Evolutionary conservation across 2,797 vertebrate genomes (phyloP).

Genomic region (Setipinna tenuifilis): DNA sequence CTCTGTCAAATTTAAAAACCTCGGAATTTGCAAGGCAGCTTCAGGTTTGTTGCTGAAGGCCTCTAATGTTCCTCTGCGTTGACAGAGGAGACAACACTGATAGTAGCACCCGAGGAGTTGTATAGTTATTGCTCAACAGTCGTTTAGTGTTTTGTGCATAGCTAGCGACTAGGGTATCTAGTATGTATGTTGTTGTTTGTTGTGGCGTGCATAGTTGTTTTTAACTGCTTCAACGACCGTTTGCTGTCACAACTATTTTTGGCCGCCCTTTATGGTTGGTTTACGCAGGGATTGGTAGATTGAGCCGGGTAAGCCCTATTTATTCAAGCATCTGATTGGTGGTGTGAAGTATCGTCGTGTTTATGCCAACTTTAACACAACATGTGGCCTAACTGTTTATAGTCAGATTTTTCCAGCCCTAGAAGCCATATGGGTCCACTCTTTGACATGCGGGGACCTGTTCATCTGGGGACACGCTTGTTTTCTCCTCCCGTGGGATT

Average conservation of each 20-base stretch:
- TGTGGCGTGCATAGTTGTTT: neutral
- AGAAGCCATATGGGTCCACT: neutral
- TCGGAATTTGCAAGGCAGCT: conserved; percentile 1
- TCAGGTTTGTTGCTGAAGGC: neutral
- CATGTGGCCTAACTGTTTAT: neutral
- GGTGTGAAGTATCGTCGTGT: neutral
- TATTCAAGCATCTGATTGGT: neutral
- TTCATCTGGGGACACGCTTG: neutral
- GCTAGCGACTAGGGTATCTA: neutral
- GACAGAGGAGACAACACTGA: conserved; percentile 3
- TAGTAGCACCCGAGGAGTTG: neutral
- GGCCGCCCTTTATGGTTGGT: neutral
- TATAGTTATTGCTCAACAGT: neutral
- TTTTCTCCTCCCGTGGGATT: neutral
- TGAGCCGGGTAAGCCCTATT: neutral
- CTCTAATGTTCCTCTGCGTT: neutral
- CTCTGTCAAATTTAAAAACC: neutral
- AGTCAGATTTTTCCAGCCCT: neutral
- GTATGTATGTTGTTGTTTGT: neutral
- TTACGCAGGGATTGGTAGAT: neutral
- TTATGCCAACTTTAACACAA: neutral
- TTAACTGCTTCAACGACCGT: neutral
- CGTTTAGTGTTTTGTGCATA: neutral
- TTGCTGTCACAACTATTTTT: neutral
- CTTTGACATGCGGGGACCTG: neutral